These are phyloP conservation scores for Brachypteracias leptosomus DNA, from an alignment of 2,113 vertebrate species.

Conservation along the genomic window DNA sequence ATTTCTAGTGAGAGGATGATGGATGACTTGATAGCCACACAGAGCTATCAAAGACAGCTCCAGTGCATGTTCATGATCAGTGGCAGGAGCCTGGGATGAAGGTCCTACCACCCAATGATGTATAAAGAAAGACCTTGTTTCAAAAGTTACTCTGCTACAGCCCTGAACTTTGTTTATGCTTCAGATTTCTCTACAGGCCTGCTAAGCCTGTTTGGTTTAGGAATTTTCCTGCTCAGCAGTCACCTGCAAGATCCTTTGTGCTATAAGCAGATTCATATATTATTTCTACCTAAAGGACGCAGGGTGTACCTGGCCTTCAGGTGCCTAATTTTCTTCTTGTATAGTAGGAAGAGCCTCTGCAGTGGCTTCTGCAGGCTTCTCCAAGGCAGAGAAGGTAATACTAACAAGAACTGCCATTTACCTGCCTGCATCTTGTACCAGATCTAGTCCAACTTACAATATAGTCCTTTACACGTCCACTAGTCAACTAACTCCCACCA, in stretches of 20 bases:
- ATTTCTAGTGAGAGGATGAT: background rate
- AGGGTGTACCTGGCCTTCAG: background rate
- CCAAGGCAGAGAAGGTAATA: background rate
- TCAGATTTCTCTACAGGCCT: background rate
- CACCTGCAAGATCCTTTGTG: background rate
- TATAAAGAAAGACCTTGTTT: background rate
- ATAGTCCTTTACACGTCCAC: background rate
- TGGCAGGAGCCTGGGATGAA: background rate
- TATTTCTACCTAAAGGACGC: background rate
- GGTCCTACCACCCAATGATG: background rate
- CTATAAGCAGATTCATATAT: background rate
- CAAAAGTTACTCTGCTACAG: background rate
- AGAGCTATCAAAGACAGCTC: background rate
- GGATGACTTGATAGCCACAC: background rate
- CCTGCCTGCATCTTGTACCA: background rate
- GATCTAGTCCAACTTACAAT: background rate
- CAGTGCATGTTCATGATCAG: fast-evolving
- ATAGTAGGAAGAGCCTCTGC: background rate
- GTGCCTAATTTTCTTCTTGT: background rate
- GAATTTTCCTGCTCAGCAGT: background rate
- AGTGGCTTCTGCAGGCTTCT: background rate
- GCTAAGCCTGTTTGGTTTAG: background rate
- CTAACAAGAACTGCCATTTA: background rate
- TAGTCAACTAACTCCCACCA: background rate
- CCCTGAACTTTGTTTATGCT: background rate